These are phyloP conservation scores for Diglossa cyanea DNA, from an alignment of 2,797 vertebrate genomes.

Conservation along the genomic window DNA sequence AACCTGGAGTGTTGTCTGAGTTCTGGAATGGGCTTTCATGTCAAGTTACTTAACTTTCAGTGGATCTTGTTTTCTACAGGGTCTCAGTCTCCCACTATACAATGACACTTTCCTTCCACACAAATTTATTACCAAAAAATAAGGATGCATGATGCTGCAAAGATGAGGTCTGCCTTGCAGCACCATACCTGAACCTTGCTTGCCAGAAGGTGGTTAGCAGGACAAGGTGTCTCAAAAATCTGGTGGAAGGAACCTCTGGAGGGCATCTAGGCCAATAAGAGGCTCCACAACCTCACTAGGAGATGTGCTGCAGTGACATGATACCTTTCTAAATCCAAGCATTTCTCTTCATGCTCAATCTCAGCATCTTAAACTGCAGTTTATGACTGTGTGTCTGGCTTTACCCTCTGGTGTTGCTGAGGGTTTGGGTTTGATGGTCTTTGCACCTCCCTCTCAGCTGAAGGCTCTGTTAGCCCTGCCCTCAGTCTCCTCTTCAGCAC, in stretches of 20 bases:
- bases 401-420: background rate
- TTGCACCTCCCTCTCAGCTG: background rate
- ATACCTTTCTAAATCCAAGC: background rate
- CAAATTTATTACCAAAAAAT: background rate
- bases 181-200: background rate
- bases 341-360: background rate
- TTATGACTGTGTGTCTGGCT: background rate
- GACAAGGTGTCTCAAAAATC: background rate
- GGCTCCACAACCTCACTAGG: background rate
- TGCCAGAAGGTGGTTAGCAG: background rate
- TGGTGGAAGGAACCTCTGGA: background rate
- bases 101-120: background rate
- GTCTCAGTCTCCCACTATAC: background rate
- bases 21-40: background rate
- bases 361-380: background rate
- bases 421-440: background rate
- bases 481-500: background rate
- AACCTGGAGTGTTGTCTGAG: background rate
- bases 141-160: background rate
- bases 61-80: background rate
- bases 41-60: background rate
- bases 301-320: rapidly evolving
- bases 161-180: background rate
- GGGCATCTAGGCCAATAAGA: background rate
- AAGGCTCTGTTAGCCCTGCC: background rate